Conservation (phyloP, 2,797 vertebrate genomes). For the Semotilus atromaculatus region DNA sequence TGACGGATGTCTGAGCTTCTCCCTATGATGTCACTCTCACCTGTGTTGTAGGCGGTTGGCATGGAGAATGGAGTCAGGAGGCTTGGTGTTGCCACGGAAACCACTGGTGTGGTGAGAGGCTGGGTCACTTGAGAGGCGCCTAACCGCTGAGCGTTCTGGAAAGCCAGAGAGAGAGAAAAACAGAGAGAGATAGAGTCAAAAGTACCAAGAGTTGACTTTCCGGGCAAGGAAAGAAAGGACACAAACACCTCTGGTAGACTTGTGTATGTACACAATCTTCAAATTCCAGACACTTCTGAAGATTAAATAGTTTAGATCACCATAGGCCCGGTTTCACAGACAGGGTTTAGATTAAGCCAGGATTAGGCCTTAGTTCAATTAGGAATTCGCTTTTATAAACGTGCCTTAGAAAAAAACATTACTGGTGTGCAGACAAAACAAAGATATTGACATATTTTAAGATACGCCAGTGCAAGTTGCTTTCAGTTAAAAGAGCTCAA, state of each 20-base stretch:
- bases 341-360: too few species aligned
- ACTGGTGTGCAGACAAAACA: too few species aligned
- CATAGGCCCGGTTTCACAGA: too few species aligned
- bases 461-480: too few species aligned
- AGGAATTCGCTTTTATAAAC: too few species aligned
- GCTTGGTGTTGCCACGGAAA: constrained; percentile 96
- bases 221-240: neutral
- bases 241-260: neutral
- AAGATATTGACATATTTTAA: too few species aligned
- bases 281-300: neutral
- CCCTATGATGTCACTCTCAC: constrained; percentile 69
- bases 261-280: neutral
- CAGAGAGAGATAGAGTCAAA: constrained; percentile 11
- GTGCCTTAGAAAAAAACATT: too few species aligned
- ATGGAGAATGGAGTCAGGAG: constrained; percentile 95
- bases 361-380: too few species aligned
- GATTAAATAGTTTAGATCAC: neutral
- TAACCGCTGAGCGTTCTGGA: constrained; percentile 91
- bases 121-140: constrained; percentile 89
- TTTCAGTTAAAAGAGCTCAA: too few species aligned
- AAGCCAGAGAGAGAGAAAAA: constrained; percentile 60
- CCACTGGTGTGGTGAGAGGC: constrained; percentile 92
- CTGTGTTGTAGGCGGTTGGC: constrained; percentile 96
- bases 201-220: neutral
- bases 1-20: constrained; percentile 25